A percentile compares a stretch with the other conserved stretches of the same genome.
phyloP scores from a whole-genome alignment of 2,888 invertebrate species.

The Zelleria hepariella region DNA sequence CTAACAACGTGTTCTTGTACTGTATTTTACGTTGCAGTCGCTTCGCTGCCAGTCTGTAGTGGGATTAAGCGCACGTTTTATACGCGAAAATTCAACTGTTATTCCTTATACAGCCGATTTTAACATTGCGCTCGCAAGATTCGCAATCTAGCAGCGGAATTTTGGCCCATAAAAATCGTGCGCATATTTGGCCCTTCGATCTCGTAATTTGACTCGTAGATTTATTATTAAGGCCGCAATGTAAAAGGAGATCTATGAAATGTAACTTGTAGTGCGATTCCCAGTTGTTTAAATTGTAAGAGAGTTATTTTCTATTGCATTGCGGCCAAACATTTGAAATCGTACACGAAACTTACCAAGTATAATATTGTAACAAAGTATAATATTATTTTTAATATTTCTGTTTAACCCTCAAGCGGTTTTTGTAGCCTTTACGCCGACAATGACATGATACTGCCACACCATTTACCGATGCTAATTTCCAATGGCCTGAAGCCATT shows the following conservation, averaged over 20 bases:
- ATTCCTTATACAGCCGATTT: background rate
- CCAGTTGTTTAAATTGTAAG: background rate
- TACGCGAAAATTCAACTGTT: background rate
- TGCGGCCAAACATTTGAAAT: background rate
- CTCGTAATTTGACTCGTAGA: background rate
- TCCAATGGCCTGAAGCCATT: background rate
- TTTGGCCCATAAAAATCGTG: background rate
- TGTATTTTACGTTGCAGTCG: conserved; percentile 11
- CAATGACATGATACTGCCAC: background rate
- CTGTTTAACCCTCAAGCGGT: background rate
- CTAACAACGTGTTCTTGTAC: conserved; percentile 31
- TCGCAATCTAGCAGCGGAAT: background rate
- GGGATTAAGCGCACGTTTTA: background rate
- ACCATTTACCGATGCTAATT: background rate
- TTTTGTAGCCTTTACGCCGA: background rate
- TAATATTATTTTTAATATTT: background rate
- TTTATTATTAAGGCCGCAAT: background rate
- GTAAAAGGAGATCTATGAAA: background rate
- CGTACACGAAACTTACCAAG: background rate
- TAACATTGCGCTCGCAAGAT: background rate
- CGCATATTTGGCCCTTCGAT: background rate
- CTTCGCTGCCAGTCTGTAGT: background rate
- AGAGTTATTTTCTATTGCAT: background rate
- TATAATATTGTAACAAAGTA: background rate
- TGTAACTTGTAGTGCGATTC: background rate